These are phyloP conservation scores for Brachionus asplanchnoidis DNA, from an alignment of 1,140 invertebrate species.

Conservation along the genomic window DNA sequence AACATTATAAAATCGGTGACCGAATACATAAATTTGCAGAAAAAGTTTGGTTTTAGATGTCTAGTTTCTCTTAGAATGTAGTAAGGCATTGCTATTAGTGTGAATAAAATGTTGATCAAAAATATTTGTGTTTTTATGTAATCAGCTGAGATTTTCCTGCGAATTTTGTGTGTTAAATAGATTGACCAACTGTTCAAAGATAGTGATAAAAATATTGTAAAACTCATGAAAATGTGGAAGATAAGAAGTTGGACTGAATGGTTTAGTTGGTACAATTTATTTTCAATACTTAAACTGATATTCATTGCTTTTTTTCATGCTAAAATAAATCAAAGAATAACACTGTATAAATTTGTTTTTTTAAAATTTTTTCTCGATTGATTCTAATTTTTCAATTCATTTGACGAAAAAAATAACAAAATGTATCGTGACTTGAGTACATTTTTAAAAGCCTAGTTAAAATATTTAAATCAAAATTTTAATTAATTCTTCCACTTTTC, in stretches of 20 bases:
- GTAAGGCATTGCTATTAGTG: conserved; percentile 15
- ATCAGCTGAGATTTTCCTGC: conserved; percentile 22
- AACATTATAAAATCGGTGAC: conserved; percentile 39
- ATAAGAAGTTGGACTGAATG: neutral
- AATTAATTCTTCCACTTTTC: neutral
- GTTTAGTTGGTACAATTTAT: neutral
- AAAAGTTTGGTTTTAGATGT: neutral
- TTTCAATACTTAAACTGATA: neutral
- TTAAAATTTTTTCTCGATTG: neutral
- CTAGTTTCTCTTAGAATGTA: neutral
- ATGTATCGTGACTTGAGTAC: neutral
- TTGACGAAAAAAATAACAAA: neutral
- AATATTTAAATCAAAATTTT: neutral
- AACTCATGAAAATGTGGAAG: neutral
- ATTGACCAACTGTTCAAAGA: neutral
- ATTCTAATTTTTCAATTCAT: neutral
- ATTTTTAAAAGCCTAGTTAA: neutral
- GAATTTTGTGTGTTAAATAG: neutral
- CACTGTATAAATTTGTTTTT: neutral
- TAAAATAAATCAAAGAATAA: neutral
- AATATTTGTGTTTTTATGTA: conserved; percentile 28
- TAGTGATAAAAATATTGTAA: neutral
- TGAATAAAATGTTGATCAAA: conserved; percentile 18
- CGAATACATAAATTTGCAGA: neutral
- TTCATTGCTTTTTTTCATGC: neutral